These are phyloP conservation scores for Prunella strophiata DNA, from an alignment of 2,797 vertebrate species.

Conservation along the genomic window DNA sequence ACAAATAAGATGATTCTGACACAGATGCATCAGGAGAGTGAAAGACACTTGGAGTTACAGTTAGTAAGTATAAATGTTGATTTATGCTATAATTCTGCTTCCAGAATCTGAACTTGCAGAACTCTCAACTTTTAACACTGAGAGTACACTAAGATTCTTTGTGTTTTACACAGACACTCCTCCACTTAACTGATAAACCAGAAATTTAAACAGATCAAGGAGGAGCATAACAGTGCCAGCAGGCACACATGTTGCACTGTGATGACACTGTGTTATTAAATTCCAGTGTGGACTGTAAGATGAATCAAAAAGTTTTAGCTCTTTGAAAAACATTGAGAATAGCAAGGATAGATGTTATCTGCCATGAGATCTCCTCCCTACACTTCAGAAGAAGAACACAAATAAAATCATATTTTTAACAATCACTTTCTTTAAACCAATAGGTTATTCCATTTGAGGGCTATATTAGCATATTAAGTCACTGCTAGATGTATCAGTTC, in stretches of 20 bases:
- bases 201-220: neutral
- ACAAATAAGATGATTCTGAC: neutral
- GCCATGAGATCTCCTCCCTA: neutral
- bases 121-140: neutral
- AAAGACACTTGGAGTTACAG: neutral
- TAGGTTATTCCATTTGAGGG: neutral
- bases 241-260: neutral
- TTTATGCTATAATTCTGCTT: neutral
- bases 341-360: neutral
- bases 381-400: neutral
- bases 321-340: neutral
- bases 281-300: neutral
- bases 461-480: neutral
- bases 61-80: neutral
- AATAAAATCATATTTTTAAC: neutral
- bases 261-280: neutral
- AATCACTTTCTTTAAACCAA: neutral
- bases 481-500: neutral
- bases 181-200: neutral
- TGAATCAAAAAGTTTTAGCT: neutral
- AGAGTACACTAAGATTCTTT: neutral
- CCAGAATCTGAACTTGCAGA: neutral
- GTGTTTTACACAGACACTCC: neutral
- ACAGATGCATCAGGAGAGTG: neutral
- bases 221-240: neutral